These are phyloP conservation scores for Zygogramma bicolorata DNA, from an alignment of 2,888 invertebrate genomes.

Conservation along the genomic window DNA sequence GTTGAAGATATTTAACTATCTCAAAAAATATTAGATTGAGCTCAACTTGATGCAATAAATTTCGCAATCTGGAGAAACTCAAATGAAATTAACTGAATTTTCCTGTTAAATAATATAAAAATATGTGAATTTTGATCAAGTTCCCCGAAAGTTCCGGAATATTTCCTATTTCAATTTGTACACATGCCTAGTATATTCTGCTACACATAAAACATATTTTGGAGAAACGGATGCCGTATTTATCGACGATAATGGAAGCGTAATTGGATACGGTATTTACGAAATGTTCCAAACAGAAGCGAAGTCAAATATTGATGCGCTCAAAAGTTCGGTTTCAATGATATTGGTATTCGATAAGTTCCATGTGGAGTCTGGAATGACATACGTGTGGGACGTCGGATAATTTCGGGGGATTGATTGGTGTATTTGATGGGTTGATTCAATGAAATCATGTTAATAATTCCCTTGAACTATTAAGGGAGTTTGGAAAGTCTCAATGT, in stretches of 20 bases:
- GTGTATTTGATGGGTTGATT: background rate
- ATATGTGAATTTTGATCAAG: too few species aligned
- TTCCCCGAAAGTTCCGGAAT: too few species aligned
- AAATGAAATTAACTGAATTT: too few species aligned
- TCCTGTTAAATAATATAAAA: too few species aligned
- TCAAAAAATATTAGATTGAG: too few species aligned
- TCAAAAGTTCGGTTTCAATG: background rate
- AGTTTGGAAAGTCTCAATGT: too few species aligned
- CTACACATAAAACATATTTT: background rate
- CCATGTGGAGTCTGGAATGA: background rate
- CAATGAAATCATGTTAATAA: too few species aligned
- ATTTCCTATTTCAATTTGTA: background rate
- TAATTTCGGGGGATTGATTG: background rate
- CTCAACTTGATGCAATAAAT: too few species aligned
- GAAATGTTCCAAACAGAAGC: background rate
- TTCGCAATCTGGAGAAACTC: too few species aligned
- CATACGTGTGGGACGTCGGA: background rate
- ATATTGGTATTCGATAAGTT: background rate
- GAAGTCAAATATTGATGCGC: conserved; percentile 2
- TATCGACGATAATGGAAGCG: conserved; percentile 1
- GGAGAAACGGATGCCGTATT: conserved; percentile 1
- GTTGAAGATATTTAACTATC: too few species aligned
- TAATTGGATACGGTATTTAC: conserved; percentile 10
- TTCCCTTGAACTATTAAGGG: too few species aligned
- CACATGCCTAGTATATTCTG: background rate